Conservation (phyloP, 1,140 invertebrate genomes). For the Cepaea nemoralis region DNA sequence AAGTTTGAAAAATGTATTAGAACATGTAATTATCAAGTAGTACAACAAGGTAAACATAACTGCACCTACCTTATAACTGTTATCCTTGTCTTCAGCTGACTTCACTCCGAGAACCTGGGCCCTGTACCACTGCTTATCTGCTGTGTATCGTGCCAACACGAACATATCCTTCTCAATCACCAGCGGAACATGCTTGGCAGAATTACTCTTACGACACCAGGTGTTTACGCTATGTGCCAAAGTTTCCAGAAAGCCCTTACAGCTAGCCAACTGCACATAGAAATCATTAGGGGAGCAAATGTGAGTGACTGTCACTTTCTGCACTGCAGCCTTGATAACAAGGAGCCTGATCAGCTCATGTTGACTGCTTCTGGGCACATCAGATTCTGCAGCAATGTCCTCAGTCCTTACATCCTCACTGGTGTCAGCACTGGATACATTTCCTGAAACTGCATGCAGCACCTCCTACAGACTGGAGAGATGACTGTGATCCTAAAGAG, state of each 20-base stretch:
- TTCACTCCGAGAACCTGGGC: conserved; percentile 14
- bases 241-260: conserved; percentile 9
- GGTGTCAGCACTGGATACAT: background rate
- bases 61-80: background rate
- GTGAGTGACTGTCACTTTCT: conserved; percentile 30
- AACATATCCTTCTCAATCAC: conserved; percentile 2
- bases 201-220: conserved; percentile 13
- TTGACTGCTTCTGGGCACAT: background rate
- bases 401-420: conserved; percentile 13
- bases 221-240: conserved; percentile 28
- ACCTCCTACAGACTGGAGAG: background rate
- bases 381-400: background rate
- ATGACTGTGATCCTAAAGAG: conserved; percentile 13
- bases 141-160: conserved; percentile 25
- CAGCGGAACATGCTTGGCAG: conserved; percentile 20
- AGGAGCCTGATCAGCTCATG: background rate
- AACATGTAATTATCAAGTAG: too few relatives aligned
- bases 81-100: background rate
- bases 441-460: too few relatives aligned
- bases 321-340: conserved; percentile 16
- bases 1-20: too few relatives aligned
- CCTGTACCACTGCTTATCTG: conserved; percentile 35
- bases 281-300: conserved; percentile 36
- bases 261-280: conserved; percentile 20
- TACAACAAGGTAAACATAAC: background rate